Evolutionary conservation across 2,797 vertebrate species (phyloP).

Genomic region (Nyctalus aviator): DNA sequence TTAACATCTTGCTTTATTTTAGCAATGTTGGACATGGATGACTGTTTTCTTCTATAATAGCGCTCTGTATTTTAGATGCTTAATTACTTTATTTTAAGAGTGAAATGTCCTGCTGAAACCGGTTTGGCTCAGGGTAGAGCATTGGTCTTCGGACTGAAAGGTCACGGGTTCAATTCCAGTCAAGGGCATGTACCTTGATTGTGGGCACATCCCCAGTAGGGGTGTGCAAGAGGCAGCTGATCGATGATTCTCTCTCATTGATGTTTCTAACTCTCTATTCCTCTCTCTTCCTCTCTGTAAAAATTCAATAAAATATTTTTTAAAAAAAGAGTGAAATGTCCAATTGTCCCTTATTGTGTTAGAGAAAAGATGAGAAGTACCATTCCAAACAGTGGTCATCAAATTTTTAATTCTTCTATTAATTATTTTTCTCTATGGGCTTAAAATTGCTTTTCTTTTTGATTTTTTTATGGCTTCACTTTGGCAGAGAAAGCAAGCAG

Average conservation of each 20-base stretch:
- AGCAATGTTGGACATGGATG: not conserved
- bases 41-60: constrained; percentile 56
- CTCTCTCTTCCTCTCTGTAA: too few species aligned
- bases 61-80: constrained; percentile 51
- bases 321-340: not conserved
- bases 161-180: too few species aligned
- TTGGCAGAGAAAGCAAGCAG: not conserved
- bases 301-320: too few species aligned
- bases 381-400: constrained; percentile 55
- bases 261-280: too few species aligned
- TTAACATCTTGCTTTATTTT: constrained; percentile 66
- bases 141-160: too few species aligned
- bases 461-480: not conserved
- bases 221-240: too few species aligned
- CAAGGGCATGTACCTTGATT: too few species aligned
- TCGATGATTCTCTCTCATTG: too few species aligned
- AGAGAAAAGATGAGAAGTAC: not conserved
- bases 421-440: constrained; percentile 47
- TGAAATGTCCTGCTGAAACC: not conserved
- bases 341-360: not conserved
- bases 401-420: not conserved
- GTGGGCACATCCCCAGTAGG: too few species aligned
- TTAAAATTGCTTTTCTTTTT: not conserved
- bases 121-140: too few species aligned
- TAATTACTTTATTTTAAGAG: constrained; percentile 59